Evolutionary conservation across 2,113 vertebrate species (phyloP), one percentile per base, ranked within the genome.

Genomic region (Climacteris rufus): DNA sequence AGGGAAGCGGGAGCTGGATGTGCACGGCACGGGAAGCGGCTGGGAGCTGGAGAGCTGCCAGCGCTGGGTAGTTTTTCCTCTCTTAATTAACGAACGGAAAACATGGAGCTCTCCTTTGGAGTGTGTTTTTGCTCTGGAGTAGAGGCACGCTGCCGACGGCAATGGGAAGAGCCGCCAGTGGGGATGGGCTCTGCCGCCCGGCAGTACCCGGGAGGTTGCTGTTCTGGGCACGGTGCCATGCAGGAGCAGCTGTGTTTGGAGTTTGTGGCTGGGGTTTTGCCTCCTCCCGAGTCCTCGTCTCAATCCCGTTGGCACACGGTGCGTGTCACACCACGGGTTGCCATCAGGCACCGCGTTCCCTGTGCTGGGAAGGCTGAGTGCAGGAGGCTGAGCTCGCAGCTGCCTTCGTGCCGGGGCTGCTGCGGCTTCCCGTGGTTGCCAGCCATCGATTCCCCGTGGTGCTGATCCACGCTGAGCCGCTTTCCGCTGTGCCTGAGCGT

Each of bases 71-170:
- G 69, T 44, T 96, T 95, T 95, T 95, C 96, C 95, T 95, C 92
- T 84, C 92, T 89, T 91, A 93, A 95, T 97, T 97, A 95, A 79
- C 53, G 23, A 75, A 94, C 61, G 89, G 92, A 84, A 95, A 94
- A 91, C 87, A 78, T 49, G 0, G 27, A 87, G 78, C 90, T 82
- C 81, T 95, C 65, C 74, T 89, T 39, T 12, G 70, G 81, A 96
- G 82, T 39, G 15, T 52, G 92, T 47, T 75, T 76, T 59, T 69
- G 77, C 92, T 78, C 39, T 56, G 84, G 81, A 89, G 77, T 27
- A 78, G 84, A 83, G 87, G 72, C 95, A 45, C 6, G 21, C 69
- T 56, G 87, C 81, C 1, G 45, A n/a, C 28, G 83, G 80, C 0
- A 1, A 33, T 10, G 72, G 50, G 54, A 72, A 83, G 83, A 69